Evolutionary conservation across 2,113 vertebrate species (phyloP).

Genomic region (Paratilapia polleni): DNA sequence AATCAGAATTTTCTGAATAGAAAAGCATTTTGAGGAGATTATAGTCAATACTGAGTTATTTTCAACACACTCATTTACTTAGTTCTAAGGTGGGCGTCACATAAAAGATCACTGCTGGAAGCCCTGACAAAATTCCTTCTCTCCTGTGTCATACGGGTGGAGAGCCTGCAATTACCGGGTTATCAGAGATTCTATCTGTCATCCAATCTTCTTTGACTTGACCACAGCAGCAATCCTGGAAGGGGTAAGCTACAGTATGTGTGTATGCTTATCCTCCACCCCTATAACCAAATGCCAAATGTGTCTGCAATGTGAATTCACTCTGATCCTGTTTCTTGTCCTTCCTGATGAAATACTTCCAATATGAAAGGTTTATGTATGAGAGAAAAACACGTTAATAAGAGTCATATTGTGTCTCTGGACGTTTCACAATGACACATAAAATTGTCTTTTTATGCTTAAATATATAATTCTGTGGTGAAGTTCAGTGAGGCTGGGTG

Average conservation of each 20-base stretch:
- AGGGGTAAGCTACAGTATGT: neutral
- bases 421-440: neutral
- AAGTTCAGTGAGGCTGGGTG: neutral
- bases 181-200: conserved; percentile 40
- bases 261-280: neutral
- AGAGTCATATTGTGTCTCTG: neutral
- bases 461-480: neutral
- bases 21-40: neutral
- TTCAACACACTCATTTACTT: neutral
- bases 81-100: neutral
- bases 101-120: conserved; percentile 1
- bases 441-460: neutral
- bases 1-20: neutral
- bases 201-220: conserved; percentile 42
- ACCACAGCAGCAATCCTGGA: conserved; percentile 29
- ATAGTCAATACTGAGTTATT: neutral
- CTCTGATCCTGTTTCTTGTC: conserved; percentile 21
- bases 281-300: conserved; percentile 15
- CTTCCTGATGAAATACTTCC: conserved; percentile 17
- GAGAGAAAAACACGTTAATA: neutral
- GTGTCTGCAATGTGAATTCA: conserved; percentile 5
- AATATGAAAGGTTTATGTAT: neutral
- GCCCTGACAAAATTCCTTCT: conserved; percentile 34
- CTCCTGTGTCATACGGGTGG: conserved; percentile 43
- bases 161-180: conserved; percentile 31